Base-by-base conservation (phyloP, 2,888 invertebrate genomes). In the Keiferia lycopersicella region DNA sequence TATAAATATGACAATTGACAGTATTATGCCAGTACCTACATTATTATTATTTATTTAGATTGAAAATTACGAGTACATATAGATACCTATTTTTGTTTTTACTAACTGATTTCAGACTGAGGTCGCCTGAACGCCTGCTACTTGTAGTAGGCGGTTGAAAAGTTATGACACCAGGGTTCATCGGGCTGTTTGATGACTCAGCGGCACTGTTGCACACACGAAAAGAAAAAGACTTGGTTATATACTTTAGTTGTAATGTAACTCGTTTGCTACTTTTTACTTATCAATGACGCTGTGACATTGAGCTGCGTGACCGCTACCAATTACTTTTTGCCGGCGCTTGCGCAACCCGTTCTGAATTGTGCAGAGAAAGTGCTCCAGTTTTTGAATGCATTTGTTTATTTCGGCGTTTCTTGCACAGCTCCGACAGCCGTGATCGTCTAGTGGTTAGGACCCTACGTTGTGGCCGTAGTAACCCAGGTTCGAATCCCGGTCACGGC, bases 371-470 rank as follows among this genome's bases (percentile, higher is more conserved):
- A 69, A 69, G 64, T 69, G 62, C 61, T 66, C 66, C 50, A 53
- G 56, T 69, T 64, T 60, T 30, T 26, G 57, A 26, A 62, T 56
- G 51, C 39, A 34, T 39, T 20, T 3, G 30, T 1, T 26, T 56
- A 56, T 56, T 56, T 56, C 34, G 56, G 16, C 26, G 26, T 1
- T 8, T 53, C 26, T 11, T 30, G 20, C 73, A 81, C 69, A 79
- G 82, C 85, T 86, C 81, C 84, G 80, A 53, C 72, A 92, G 94
- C 93, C 93, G 93, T 94, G 93, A 94, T 94, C 93, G 94, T 94
- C 93, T 94, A 94, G 94, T 94, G 94, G 94, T 94, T 94, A 94
- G 94, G 93, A 94, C 93, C 92, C 93, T 93, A 93, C 93, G 92
- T 93, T 93, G 93, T 93, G 93, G 93, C 93, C 93, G 93, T 92